phyloP scores from a whole-genome alignment of 2,113 vertebrate species.

The Cheilinus undulatus region DNA sequence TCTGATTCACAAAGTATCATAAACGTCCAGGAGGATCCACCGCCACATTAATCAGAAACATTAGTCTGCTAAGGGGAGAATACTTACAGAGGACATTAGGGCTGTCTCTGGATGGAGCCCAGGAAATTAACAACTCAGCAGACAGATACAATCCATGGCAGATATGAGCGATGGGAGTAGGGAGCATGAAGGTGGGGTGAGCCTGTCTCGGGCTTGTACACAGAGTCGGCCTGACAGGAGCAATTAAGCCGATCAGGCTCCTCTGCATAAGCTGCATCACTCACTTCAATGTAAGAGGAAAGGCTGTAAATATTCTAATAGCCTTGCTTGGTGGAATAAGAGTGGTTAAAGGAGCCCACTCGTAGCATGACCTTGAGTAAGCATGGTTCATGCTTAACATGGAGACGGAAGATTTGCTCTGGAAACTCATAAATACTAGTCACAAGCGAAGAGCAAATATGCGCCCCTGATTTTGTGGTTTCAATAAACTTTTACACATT shows the following conservation, averaged over 20 bases:
- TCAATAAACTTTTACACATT: too few relatives aligned
- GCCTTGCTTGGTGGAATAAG: conserved; percentile 9
- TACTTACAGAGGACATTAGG: conserved; percentile 80
- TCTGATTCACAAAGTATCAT: conserved; percentile 81
- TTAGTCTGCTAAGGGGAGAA: conserved; percentile 80
- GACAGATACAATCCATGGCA: conserved; percentile 77
- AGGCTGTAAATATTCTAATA: conserved; percentile 35
- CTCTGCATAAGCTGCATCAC: conserved; percentile 50
- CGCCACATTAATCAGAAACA: conserved; percentile 83
- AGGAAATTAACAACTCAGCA: conserved; percentile 82
- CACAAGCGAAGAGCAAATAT: background rate
- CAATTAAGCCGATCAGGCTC: conserved; percentile 75
- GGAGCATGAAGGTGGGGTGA: conserved; percentile 68
- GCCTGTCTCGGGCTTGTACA: conserved; percentile 60
- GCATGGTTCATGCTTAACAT: conserved; percentile 5
- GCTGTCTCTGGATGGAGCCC: conserved; percentile 78
- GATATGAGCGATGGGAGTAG: conserved; percentile 78
- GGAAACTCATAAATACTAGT: conserved; percentile 17
- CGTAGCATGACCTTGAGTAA: conserved; percentile 12
- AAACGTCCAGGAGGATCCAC: conserved; percentile 80
- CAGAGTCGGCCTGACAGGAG: conserved; percentile 76
- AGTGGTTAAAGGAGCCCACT: conserved; percentile 18
- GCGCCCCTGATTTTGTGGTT: too few relatives aligned
- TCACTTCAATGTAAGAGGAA: conserved; percentile 42
- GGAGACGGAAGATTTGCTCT: conserved; percentile 6